Conservation (phyloP, 1,140 invertebrate genomes). For the Achroia grisella region DNA sequence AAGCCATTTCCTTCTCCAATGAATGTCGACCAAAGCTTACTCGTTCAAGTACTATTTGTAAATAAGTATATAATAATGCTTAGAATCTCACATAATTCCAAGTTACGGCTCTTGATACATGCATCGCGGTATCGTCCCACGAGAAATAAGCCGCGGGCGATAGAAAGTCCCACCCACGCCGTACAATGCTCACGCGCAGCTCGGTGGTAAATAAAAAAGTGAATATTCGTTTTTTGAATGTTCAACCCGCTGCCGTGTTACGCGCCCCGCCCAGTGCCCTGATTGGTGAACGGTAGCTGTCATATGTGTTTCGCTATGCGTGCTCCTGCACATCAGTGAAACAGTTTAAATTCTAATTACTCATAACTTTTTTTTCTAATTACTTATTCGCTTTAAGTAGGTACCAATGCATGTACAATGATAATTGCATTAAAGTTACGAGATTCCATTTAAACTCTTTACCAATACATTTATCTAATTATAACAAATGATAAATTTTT, state of each 20-base stretch:
- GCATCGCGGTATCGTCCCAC: conserved; percentile 25
- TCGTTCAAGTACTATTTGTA: no score
- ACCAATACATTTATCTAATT: no score
- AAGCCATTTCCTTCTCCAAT: no score
- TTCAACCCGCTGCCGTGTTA: conserved; percentile 44
- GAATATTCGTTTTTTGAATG: conserved; percentile 48
- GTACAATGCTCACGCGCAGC: conserved; percentile 15
- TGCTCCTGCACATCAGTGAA: conserved; percentile 1
- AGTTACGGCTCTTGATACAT: not conserved
- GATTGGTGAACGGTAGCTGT: conserved; percentile 57
- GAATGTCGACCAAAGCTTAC: no score
- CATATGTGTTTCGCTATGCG: conserved; percentile 24
- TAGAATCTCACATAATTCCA: conserved; percentile 3
- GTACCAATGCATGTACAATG: no score
- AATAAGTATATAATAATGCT: no score
- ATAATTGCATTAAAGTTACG: no score
- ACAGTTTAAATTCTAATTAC: no score
- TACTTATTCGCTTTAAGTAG: no score
- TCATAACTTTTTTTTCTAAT: no score
- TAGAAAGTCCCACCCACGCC: conserved; percentile 65
- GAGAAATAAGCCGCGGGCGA: conserved; percentile 42
- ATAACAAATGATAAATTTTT: no score
- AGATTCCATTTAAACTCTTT: no score
- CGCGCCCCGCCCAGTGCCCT: conserved; percentile 47
- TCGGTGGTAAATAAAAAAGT: conserved; percentile 39